Evolutionary conservation across 2,797 vertebrate species (phyloP), one percentile per base, ranked within the genome.

Genomic region (Enteromius fasciolatus): DNA sequence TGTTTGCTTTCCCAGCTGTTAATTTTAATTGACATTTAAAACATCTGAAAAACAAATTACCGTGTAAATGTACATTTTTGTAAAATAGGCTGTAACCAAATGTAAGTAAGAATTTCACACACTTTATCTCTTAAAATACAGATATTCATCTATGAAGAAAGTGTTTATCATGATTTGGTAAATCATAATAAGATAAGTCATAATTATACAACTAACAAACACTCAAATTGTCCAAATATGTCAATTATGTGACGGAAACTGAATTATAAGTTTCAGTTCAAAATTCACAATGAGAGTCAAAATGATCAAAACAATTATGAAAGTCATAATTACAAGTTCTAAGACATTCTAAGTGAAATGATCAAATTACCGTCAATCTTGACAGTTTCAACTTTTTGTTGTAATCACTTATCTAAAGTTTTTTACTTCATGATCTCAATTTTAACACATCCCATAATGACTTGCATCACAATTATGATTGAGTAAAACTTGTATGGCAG

Each of bases 21-120:
- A n/a, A 87, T 86, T 90, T 92, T 92, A 93, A 91, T 93, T 81
- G 89, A 89, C 84, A 87, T 86, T 87, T 92, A 88, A 91, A 91
- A 93, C 64, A 83, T 83, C 81, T 87, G 76, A 88, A 89, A 89
- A 90, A 81, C 11, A 90, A 90, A 89, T 88, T 75, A 85, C 74
- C 85, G 89, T 89, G 89, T 88, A 92, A 91, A 80, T 89, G 83
- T 91, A 90, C 82, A 83, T n/a, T 80, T 84, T 81, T 85, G 81
- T 87, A 88, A 89, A 92, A 90, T 87, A 85, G 85, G 84, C 68
- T 78, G 61, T 83, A 81, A 85, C 75, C 84, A 84, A 86, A 61
- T 79, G 61, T 86, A 82, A 83, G 83, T 80, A 86, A 80, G 79
- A 78, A 81, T 81, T 54, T 68, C 63, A 80, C 84, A 68, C 64